These are phyloP conservation scores for Cheilosia soror DNA, from an alignment of 2,888 invertebrate species.

Conservation along the genomic window DNA sequence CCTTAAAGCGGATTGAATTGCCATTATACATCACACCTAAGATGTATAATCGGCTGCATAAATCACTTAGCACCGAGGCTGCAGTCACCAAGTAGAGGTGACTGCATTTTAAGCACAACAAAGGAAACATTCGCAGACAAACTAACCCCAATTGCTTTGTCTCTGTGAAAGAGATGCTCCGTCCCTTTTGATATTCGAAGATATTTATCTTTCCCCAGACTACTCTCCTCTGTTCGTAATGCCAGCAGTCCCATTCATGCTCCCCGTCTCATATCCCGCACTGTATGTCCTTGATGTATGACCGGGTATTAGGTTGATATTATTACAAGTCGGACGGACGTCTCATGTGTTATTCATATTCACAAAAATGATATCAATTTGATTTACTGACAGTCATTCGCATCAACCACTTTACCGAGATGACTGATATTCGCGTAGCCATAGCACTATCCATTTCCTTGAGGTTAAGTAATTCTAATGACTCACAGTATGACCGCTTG, in stretches of 20 bases:
- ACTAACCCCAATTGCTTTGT: slow-evolving; percentile 54
- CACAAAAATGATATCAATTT: slow-evolving; percentile 76
- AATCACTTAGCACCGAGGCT: slow-evolving; percentile 41
- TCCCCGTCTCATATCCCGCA: background rate
- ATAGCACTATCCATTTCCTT: slow-evolving; percentile 35
- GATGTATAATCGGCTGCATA: slow-evolving; percentile 46
- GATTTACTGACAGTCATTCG: slow-evolving; percentile 75
- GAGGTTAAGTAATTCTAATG: slow-evolving; percentile 59
- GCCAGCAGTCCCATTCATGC: slow-evolving; percentile 17
- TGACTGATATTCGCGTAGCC: slow-evolving; percentile 33
- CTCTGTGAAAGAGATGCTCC: slow-evolving; percentile 19
- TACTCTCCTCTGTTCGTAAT: slow-evolving; percentile 36
- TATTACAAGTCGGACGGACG: slow-evolving; percentile 74
- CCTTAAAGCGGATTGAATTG: background rate
- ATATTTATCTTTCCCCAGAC: slow-evolving; percentile 56
- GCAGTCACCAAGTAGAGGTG: slow-evolving; percentile 41
- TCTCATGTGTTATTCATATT: slow-evolving; percentile 77
- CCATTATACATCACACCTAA: slow-evolving; percentile 17
- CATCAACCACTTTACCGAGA: slow-evolving; percentile 52
- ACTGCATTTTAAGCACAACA: slow-evolving; percentile 49
- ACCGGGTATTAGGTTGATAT: slow-evolving; percentile 71
- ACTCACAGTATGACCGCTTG: slow-evolving; percentile 1
- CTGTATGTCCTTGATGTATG: slow-evolving; percentile 71
- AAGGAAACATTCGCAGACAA: slow-evolving; percentile 33
- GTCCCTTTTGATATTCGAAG: slow-evolving; percentile 60